phyloP scores from a whole-genome alignment of 2,797 vertebrate species.

The Parauchenoglanis punctatus region DNA sequence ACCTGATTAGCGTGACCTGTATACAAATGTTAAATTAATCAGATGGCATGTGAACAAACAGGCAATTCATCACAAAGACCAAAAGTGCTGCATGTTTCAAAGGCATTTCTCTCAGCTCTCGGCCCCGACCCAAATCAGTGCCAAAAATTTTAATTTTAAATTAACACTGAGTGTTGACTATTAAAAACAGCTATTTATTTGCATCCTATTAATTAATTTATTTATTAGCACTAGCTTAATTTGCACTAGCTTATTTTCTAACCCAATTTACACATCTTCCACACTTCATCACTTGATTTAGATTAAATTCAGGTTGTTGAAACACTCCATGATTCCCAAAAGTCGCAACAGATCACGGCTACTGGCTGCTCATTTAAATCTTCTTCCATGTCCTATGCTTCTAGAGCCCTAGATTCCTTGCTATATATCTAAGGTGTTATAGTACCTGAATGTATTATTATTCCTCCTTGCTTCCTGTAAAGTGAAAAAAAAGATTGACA shows the following conservation, averaged over 20 bases:
- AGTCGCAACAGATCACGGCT: not conserved
- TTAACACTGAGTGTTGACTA: not conserved
- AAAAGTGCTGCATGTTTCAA: not conserved
- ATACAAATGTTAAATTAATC: conserved; percentile 10
- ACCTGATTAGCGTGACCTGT: conserved; percentile 22
- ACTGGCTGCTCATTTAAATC: not conserved
- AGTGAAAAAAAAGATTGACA: not conserved
- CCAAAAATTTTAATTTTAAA: conserved; percentile 14
- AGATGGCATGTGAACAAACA: conserved; percentile 20
- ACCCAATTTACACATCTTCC: not conserved
- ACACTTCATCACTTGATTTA: not conserved
- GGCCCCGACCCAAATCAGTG: not conserved
- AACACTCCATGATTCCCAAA: not conserved
- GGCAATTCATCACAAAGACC: not conserved
- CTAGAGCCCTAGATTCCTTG: not conserved
- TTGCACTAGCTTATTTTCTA: not conserved
- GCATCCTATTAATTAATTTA: not conserved
- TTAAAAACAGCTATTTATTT: not conserved
- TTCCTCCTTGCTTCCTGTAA: not conserved
- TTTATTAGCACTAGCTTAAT: not conserved
- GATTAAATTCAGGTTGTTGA: not conserved
- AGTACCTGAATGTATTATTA: not conserved
- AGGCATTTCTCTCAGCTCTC: not conserved
- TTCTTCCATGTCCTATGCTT: not conserved
- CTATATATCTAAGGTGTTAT: not conserved